phyloP scores from a whole-genome alignment of 2,113 vertebrate species.

The Rousettus leschenaultii region DNA sequence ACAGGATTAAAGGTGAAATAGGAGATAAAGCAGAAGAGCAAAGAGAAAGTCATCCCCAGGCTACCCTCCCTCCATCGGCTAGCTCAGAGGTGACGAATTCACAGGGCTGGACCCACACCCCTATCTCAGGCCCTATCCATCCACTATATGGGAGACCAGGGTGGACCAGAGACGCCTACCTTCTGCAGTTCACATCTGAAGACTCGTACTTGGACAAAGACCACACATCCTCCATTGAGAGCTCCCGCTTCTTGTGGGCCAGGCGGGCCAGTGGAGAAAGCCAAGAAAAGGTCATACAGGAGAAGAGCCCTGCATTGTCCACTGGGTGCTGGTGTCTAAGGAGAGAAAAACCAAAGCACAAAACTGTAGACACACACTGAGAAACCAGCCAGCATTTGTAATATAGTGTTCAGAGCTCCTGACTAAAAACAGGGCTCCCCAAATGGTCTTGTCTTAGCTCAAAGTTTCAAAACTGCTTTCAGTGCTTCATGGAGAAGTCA shows the following conservation, averaged over 20 bases:
- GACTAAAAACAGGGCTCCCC: background rate
- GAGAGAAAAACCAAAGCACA: conserved; percentile 30
- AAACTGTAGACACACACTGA: background rate
- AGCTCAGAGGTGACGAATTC: background rate
- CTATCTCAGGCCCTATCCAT: conserved; percentile 28
- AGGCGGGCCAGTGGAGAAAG: conserved; percentile 87
- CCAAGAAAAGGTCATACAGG: conserved; percentile 96
- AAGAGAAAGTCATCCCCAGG: conserved; percentile 39
- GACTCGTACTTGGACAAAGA: conserved; percentile 89
- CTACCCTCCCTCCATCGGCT: conserved; percentile 10
- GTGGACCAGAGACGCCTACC: conserved; percentile 81
- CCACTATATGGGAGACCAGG: background rate
- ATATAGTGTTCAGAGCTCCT: background rate
- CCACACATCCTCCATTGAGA: conserved; percentile 91
- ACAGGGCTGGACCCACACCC: background rate
- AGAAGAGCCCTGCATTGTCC: conserved; percentile 94
- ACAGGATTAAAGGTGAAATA: conserved; percentile 55
- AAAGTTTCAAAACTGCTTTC: background rate
- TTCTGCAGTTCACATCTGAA: conserved; percentile 90
- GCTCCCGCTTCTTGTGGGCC: conserved; percentile 90
- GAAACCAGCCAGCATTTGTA: background rate
- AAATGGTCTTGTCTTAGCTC: conserved; percentile 27
- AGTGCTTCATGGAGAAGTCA: background rate
- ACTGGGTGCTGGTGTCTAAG: conserved; percentile 90
- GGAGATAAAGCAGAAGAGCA: conserved; percentile 56